Base-by-base conservation (phyloP, 37 sponge, comb jelly and placozoan genomes). In the Geodia barretti region DNA sequence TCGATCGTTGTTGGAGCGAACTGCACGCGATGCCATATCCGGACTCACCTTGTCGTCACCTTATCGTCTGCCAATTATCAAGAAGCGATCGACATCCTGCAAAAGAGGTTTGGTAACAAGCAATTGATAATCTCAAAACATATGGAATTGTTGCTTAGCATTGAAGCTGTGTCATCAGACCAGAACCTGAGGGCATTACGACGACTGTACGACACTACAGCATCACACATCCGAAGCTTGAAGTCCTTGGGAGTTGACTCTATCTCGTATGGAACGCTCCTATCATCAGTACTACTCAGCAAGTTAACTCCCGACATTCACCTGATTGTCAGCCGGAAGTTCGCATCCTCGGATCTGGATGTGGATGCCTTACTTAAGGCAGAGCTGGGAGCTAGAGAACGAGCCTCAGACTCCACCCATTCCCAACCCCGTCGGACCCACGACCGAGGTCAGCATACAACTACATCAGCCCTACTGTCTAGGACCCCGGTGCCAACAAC, bases 61-160 rank as follows among this genome's bases (percentile, higher is more conserved):
- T 35, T 75, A 30, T 39, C 75, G 41, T 35, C 76, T 0, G 75
- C 59, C 37, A 83, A 83, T 26, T 83, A 83, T 34, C n/a, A 21
- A 1, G 71, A 58, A 68, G 85, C 85, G 0, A 14, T 84, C 4
- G 70, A 66, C 19, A 69, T 69, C 30, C 62, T 84, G 28, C 29
- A 24, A 21, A 68, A 77, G 70, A 59, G 85, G 14, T 76, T 84
- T 69, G 77, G 85, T 41, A 84, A 84, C 63, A 77, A 41, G 41
- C 68, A 74, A 68, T 38, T 66, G 37, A 68, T 84, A 35, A 83
- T 73, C 28, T 47, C 67, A 23, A 68, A 40, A 40, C 85, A 84
- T 28, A 84, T 84, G 85, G 85, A 84, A 26, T 28, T 62, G 33
- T 38, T 84, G 20, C 21, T 77, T 70, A 41, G 38, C 21, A 23